Evolutionary conservation across 2,888 invertebrate species (phyloP).

Genomic region (Poecilus cupreus): DNA sequence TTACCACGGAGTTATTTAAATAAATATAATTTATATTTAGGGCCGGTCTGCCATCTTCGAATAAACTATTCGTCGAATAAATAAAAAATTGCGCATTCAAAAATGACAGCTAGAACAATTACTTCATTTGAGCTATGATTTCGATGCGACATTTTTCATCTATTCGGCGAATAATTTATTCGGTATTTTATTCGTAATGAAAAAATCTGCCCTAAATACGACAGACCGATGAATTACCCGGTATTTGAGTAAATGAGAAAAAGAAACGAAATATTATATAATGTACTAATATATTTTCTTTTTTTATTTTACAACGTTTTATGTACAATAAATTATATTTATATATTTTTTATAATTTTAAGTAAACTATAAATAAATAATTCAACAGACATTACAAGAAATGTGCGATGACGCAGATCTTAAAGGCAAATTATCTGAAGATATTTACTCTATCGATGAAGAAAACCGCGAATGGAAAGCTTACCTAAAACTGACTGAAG

Average conservation of each 20-base stretch:
- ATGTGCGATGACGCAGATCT: slow-evolving; percentile 49
- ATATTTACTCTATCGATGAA: slow-evolving; percentile 16
- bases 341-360: slow-evolving; percentile 37
- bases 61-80: too few species aligned
- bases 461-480: slow-evolving; percentile 43
- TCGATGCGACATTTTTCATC: too few species aligned
- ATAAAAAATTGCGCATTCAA: too few species aligned
- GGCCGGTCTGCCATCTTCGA: too few species aligned
- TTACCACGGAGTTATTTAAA: too few species aligned
- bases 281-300: slow-evolving; percentile 56
- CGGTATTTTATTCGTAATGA: too few species aligned
- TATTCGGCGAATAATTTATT: too few species aligned
- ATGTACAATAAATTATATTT: slow-evolving; percentile 58
- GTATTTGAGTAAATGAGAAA: background rate
- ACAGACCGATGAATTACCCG: too few species aligned
- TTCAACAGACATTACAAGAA: slow-evolving; percentile 56
- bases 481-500: slow-evolving; percentile 6
- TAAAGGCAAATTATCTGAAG: slow-evolving; percentile 36
- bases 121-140: too few species aligned
- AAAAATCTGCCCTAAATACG: too few species aligned
- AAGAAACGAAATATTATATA: slow-evolving; percentile 37
- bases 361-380: slow-evolving; percentile 55
- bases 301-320: slow-evolving; percentile 53
- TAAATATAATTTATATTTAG: too few species aligned
- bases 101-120: too few species aligned